These are phyloP conservation scores for Sylvietta virens DNA, from an alignment of 2,113 vertebrate genomes.

Conservation along the genomic window DNA sequence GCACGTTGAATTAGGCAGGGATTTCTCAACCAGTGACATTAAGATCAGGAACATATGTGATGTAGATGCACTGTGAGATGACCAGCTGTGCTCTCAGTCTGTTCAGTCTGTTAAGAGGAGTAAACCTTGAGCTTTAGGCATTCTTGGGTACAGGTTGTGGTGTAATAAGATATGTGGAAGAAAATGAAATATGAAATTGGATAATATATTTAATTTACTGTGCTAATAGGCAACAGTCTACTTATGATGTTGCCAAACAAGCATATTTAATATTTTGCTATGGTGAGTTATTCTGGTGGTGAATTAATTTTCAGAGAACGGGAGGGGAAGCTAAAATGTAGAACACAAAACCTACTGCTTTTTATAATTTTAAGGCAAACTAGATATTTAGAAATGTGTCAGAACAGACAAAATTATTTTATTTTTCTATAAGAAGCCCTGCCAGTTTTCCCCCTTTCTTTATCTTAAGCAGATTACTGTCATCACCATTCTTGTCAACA, in stretches of 20 bases:
- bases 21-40: neutral
- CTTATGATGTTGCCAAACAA: neutral
- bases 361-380: neutral
- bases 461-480: neutral
- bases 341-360: neutral
- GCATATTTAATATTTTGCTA: slow-evolving; percentile 16
- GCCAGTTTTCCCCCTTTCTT: neutral
- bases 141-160: neutral
- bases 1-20: neutral
- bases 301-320: neutral
- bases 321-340: neutral
- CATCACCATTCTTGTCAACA: neutral
- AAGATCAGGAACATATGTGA: slow-evolving; percentile 9
- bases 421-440: neutral
- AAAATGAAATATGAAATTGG: slow-evolving; percentile 49
- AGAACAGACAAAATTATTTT: neutral
- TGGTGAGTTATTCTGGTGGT: neutral
- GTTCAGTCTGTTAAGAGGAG: neutral
- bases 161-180: neutral
- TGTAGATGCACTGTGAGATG: slow-evolving; percentile 7
- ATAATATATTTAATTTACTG: slow-evolving; percentile 13
- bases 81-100: slow-evolving; percentile 38
- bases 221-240: slow-evolving; percentile 3
- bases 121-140: slow-evolving; percentile 17
- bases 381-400: neutral